Base-by-base conservation (phyloP, 2,113 vertebrate genomes). In the Protobothrops flavoviridis region DNA sequence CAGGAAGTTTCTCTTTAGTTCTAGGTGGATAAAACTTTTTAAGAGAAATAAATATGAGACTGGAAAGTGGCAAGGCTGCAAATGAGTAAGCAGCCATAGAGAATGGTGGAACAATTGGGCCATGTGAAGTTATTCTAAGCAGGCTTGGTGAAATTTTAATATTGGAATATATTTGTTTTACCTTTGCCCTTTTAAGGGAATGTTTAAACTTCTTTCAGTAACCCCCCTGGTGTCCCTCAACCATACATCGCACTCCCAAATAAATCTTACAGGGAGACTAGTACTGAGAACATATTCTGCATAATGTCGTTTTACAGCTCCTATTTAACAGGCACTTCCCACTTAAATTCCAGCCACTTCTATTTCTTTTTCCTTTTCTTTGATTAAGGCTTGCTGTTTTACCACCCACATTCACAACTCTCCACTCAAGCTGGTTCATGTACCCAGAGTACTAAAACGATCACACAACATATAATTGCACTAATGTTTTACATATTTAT, bases 401-500 rank as follows among this genome's bases (percentile, higher is more conserved):
- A 95, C 94, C 95, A 95, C 96, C 93, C 95, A 96, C 96, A 96
- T 97, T 97, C 97, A 95, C 94, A 48, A 91, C 95, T 95, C 96
- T 95, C 91, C 93, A 94, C 90, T 95, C 91, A 95, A 96, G 96
- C 92, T 89, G 93, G 96, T 90, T 94, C 93, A 39, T 87, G 94
- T 94, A 92, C 20, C 95, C 33, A 96, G 96, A 96, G 96, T 11
- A n/a, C 93, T 96, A 94, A 91, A 91, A 94, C 94, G 96, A 96
- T 96, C 94, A 91, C 92, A 95, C 95, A 95, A 96, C 86, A 95
- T 85, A 94, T 94, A 97, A 96, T 96, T 96, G 96, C 96, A 93
- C 95, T 87, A 91, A 95, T 88, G 96, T 95, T 97, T 96, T 97
- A 96, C 96, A 97, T 97, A 97, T 98, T 98, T 97, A 97, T 97